Conservation (phyloP, 2,113 vertebrate genomes). For the Erythrolamprus reginae region DNA sequence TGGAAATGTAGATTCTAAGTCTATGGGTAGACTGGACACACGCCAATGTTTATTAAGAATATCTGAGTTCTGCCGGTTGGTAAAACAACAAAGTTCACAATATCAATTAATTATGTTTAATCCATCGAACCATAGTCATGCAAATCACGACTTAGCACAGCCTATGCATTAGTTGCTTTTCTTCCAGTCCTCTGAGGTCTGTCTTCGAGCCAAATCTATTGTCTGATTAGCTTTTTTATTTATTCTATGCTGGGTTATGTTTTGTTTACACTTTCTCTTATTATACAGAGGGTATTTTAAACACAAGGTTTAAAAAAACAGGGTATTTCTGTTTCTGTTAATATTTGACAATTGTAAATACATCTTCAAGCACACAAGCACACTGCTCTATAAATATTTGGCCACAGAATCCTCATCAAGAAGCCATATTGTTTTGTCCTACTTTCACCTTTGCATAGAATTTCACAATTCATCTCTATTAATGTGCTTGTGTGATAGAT, state of each 20-base stretch:
- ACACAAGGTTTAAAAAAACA: not conserved
- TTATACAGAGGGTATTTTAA: not conserved
- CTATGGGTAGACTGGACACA: not conserved
- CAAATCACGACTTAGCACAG: not conserved
- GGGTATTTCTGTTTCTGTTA: not conserved
- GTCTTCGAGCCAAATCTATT: not conserved
- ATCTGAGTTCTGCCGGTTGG: not conserved
- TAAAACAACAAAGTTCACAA: not conserved
- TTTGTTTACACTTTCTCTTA: not conserved
- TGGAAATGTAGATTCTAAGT: not conserved
- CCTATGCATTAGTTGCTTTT: not conserved
- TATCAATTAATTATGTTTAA: not conserved
- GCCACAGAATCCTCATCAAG: not conserved
- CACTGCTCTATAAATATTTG: not conserved
- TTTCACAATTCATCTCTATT: not conserved
- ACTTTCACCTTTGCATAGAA: not conserved
- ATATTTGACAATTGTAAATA: not conserved
- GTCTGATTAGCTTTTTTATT: not conserved
- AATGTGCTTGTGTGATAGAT: not conserved
- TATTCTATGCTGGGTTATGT: not conserved
- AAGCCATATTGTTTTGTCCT: not conserved
- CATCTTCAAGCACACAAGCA: not conserved
- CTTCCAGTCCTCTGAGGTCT: not conserved
- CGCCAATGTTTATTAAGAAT: not conserved
- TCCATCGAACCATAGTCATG: not conserved